These are phyloP conservation scores for Steinernema feltiae DNA, from an alignment of 1,140 invertebrate species.

Conservation along the genomic window DNA sequence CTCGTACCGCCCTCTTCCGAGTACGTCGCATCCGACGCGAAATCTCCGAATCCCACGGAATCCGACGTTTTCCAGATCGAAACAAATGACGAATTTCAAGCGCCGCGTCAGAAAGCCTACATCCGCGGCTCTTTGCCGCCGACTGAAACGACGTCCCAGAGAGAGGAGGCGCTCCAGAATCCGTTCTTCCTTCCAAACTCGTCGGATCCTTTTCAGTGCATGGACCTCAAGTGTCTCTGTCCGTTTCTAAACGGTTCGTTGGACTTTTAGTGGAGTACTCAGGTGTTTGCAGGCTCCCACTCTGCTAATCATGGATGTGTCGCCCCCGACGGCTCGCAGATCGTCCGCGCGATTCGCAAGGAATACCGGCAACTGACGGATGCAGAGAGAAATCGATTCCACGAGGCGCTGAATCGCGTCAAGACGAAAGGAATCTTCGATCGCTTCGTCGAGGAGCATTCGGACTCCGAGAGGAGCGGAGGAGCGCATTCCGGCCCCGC, in stretches of 20 bases:
- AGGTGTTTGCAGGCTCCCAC: background rate
- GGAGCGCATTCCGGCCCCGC: slow-evolving; percentile 41
- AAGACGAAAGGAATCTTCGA: slow-evolving; percentile 38
- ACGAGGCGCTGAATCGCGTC: slow-evolving; percentile 51
- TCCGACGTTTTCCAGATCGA: background rate
- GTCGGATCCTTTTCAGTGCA: slow-evolving; percentile 2
- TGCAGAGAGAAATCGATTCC: slow-evolving; percentile 45
- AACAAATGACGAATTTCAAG: background rate
- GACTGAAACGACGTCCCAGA: background rate
- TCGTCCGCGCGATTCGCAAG: slow-evolving; percentile 27
- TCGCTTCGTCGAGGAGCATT: slow-evolving; percentile 26
- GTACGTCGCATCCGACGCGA: background rate
- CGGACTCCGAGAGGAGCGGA: slow-evolving; percentile 16
- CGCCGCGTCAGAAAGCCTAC: background rate
- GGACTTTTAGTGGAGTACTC: too few relatives aligned
- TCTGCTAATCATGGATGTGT: background rate
- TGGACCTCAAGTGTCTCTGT: slow-evolving; percentile 4
- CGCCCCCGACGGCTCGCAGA: background rate
- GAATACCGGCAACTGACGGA: slow-evolving; percentile 56
- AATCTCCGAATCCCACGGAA: background rate
- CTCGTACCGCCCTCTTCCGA: background rate
- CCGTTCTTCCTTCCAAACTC: background rate
- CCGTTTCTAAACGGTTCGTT: background rate
- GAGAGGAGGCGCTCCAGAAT: background rate
- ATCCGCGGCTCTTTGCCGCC: background rate